These are phyloP conservation scores for Sanderia malayensis DNA, from an alignment of 30 jellyfish, hydroid and myxozoan genomes.

Conservation along the genomic window DNA sequence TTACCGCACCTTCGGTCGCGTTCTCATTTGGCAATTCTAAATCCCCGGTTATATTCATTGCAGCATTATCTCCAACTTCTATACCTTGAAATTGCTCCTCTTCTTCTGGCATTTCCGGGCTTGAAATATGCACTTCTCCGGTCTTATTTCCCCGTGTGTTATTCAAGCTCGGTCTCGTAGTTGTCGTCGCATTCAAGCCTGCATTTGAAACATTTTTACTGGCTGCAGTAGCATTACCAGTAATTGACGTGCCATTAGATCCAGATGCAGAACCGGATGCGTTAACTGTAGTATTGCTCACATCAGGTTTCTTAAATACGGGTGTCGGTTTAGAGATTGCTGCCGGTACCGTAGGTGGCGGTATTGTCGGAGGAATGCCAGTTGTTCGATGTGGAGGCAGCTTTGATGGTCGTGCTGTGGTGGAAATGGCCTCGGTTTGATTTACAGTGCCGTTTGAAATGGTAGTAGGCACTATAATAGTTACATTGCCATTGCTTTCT, in stretches of 20 bases:
- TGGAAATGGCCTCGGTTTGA: slow-evolving; percentile 10
- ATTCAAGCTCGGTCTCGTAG: background rate
- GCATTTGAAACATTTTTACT: background rate
- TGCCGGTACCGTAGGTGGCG: slow-evolving; percentile 51
- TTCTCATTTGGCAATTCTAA: slow-evolving; percentile 3
- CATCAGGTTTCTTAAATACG: slow-evolving; percentile 1
- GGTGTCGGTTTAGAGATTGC: background rate
- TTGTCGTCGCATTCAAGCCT: background rate
- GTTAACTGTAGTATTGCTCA: background rate
- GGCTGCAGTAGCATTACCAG: background rate
- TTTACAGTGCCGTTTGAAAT: slow-evolving; percentile 1
- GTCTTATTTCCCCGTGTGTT: background rate
- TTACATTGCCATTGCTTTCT: slow-evolving; percentile 12
- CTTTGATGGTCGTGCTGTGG: background rate
- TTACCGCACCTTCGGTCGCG: background rate
- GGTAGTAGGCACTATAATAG: background rate
- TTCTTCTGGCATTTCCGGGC: slow-evolving; percentile 60
- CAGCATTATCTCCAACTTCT: background rate
- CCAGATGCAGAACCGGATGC: background rate
- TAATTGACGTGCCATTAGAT: too few relatives aligned
- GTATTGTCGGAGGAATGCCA: slow-evolving; percentile 53
- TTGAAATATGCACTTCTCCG: slow-evolving; percentile 7
- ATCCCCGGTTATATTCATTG: slow-evolving; percentile 16
- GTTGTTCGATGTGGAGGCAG: slow-evolving; percentile 1
- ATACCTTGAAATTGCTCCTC: slow-evolving; percentile 8